Evolutionary conservation across 30 jellyfish, hydroid and myxozoan species (phyloP).

Genomic region (Morbakka virulenta): DNA sequence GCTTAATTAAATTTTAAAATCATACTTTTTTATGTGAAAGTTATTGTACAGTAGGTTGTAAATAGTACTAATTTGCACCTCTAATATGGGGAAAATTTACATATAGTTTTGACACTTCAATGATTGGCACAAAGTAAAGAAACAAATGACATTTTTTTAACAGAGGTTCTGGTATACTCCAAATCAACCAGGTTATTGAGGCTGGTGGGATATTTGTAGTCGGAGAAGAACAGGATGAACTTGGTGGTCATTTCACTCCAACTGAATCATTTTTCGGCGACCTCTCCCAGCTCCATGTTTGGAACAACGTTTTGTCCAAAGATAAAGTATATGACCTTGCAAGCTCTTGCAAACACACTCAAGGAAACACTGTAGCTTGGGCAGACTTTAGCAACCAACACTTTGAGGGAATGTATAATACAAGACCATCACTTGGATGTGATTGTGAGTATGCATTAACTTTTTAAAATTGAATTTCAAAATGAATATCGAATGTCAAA

Average conservation of each 20-base stretch:
- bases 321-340: constrained; percentile 80
- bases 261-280: constrained; percentile 94
- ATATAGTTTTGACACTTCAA: neutral
- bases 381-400: constrained; percentile 66
- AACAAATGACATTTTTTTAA: neutral
- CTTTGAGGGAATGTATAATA: constrained; percentile 58
- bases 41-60: constrained; percentile 19
- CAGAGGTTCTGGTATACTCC: constrained; percentile 65
- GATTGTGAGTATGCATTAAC: constrained; percentile 90
- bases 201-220: constrained; percentile 84
- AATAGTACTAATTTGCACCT: too few species aligned
- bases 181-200: constrained; percentile 53
- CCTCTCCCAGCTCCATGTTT: constrained; percentile 81
- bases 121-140: neutral
- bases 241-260: constrained; percentile 88
- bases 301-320: constrained; percentile 70
- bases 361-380: constrained; percentile 95
- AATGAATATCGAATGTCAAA: too few species aligned
- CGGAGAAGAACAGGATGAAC: constrained; percentile 97
- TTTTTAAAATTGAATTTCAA: too few species aligned
- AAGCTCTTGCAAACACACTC: constrained; percentile 46
- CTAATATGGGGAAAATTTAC: too few species aligned
- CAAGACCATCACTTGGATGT: constrained; percentile 80
- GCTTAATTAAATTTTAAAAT: too few species aligned
- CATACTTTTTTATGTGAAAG: too few species aligned